Evolutionary conservation across 2,888 invertebrate genomes (phyloP).

Genomic region (Epirrhoe alternata): DNA sequence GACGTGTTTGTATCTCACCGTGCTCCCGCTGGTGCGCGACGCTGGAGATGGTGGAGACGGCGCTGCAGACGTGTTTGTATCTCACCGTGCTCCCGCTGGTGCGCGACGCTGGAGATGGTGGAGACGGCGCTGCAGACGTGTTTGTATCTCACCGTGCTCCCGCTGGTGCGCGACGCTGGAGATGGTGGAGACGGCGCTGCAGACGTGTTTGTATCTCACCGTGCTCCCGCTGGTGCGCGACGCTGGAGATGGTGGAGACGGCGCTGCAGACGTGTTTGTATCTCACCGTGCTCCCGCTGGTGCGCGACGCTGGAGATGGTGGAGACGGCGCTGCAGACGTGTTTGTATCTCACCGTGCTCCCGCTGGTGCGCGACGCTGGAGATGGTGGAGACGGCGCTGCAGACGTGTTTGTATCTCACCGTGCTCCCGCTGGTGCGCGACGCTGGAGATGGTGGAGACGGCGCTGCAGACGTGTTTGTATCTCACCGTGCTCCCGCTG

Average conservation of each 20-base stretch:
- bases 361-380: constrained; percentile 96
- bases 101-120: constrained; percentile 97
- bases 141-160: too few relatives aligned
- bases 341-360: too few relatives aligned
- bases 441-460: constrained; percentile 97
- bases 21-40: constrained; percentile 97
- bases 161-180: constrained; percentile 96
- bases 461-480: constrained; percentile 97
- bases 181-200: constrained; percentile 97
- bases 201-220: too few relatives aligned
- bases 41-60: constrained; percentile 97
- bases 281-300: too few relatives aligned
- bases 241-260: constrained; percentile 96
- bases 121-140: constrained; percentile 98
- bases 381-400: constrained; percentile 97
- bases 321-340: constrained; percentile 97
- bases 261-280: constrained; percentile 98
- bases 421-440: too few relatives aligned
- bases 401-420: too few relatives aligned
- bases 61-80: constrained; percentile 97
- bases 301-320: constrained; percentile 97
- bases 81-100: too few relatives aligned
- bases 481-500: too few relatives aligned
- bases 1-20: too few relatives aligned
- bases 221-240: too few relatives aligned